These are phyloP conservation scores for Taenaris catops DNA, from an alignment of 2,888 invertebrate species.

Conservation along the genomic window DNA sequence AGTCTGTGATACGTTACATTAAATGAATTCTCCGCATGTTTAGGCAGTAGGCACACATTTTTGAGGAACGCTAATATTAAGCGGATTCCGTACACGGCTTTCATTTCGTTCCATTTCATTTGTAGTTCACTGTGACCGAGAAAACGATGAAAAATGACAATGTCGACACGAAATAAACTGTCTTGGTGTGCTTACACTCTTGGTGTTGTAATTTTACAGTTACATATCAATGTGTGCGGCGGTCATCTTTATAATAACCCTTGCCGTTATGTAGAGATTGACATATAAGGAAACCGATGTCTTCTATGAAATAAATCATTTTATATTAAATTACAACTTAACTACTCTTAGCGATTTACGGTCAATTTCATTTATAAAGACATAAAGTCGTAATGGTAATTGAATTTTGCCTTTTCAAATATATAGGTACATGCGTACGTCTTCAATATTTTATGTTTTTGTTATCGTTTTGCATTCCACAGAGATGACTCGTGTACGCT, in stretches of 20 bases:
- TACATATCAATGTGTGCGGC: constrained; percentile 4
- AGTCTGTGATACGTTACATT: no score
- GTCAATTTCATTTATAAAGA: background rate
- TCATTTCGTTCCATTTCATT: no score
- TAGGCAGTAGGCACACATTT: no score
- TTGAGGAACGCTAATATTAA: no score
- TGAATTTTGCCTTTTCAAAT: background rate
- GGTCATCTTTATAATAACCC: constrained; percentile 16
- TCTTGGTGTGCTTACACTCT: no score
- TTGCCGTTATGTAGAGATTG: constrained; percentile 16
- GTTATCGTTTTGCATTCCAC: constrained; percentile 6
- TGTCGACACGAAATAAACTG: no score
- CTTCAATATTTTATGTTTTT: background rate
- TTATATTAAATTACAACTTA: background rate
- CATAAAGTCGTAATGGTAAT: background rate
- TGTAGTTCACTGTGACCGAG: no score
- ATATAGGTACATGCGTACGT: background rate
- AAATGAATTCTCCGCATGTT: no score
- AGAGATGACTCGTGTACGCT: constrained; percentile 12
- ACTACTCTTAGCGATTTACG: background rate
- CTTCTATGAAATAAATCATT: constrained; percentile 3
- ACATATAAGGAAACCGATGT: background rate
- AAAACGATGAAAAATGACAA: no score
- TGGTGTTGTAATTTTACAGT: constrained; percentile 1
- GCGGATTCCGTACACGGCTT: no score